Evolutionary conservation across 2,888 invertebrate genomes (phyloP).

Genomic region (Scotopteryx bipunctaria): DNA sequence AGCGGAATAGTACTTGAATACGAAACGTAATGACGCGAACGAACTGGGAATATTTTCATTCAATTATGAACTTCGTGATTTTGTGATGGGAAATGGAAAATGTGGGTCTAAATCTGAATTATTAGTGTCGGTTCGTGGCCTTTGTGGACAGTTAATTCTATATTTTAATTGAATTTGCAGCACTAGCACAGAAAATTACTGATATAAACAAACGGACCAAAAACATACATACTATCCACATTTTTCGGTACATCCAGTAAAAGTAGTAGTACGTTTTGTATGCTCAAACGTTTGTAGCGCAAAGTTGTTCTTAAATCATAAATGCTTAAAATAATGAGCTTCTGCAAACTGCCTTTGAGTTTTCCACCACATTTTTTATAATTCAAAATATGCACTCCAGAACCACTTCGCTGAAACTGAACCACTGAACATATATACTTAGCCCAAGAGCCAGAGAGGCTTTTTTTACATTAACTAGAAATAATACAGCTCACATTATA

Average conservation of each 20-base stretch:
- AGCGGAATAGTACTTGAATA: slow-evolving; percentile 38
- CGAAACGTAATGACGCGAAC: slow-evolving; percentile 42
- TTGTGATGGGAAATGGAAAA: slow-evolving; percentile 1
- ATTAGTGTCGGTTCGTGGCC: background rate
- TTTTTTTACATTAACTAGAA: background rate
- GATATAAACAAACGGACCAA: no score
- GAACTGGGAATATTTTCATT: slow-evolving; percentile 30
- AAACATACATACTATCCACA: background rate
- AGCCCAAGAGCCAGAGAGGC: background rate
- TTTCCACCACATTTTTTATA: slow-evolving; percentile 16
- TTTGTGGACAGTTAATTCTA: background rate
- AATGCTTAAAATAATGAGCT: slow-evolving; percentile 19
- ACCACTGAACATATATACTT: background rate
- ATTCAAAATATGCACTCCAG: slow-evolving; percentile 13
- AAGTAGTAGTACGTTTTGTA: background rate
- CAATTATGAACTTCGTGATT: slow-evolving; percentile 16
- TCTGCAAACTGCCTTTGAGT: slow-evolving; percentile 4
- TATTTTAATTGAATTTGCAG: background rate
- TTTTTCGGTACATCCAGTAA: background rate
- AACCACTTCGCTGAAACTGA: slow-evolving; percentile 4
- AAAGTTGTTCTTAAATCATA: slow-evolving; percentile 9
- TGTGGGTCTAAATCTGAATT: slow-evolving; percentile 1
- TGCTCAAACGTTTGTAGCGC: background rate
- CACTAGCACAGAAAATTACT: background rate
- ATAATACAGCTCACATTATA: background rate